Evolutionary conservation across 2,113 vertebrate genomes (phyloP).

Genomic region (Cacatua alba): DNA sequence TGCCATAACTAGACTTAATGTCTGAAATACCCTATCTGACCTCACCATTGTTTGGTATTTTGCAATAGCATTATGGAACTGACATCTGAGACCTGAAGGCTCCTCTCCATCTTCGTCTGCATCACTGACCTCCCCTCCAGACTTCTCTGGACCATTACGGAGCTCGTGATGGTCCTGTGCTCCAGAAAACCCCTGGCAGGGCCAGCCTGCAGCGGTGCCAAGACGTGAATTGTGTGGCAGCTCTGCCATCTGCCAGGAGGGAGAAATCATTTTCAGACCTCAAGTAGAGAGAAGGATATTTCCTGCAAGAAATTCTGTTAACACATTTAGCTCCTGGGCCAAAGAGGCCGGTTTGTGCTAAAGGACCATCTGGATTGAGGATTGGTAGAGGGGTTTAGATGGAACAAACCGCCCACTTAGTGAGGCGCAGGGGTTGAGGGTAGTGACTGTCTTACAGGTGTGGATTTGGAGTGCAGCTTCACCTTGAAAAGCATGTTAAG

Average conservation of each 20-base stretch:
- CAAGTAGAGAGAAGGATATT: neutral
- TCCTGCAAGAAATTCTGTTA: neutral
- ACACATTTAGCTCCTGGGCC: neutral
- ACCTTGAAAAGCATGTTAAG: neutral
- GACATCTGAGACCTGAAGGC: neutral
- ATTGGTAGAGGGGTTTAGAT: neutral
- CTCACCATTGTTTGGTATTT: neutral
- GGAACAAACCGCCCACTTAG: neutral
- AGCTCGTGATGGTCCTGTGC: neutral
- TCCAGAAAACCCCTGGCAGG: neutral
- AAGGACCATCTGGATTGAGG: neutral
- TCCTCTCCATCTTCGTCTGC: neutral
- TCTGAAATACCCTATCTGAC: neutral
- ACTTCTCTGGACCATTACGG: neutral
- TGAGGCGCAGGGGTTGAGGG: neutral
- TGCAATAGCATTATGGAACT: neutral
- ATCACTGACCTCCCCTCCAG: neutral
- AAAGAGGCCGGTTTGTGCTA: neutral
- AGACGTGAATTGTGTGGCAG: neutral
- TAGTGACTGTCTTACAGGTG: neutral
- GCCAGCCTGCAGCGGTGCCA: neutral
- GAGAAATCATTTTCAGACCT: neutral
- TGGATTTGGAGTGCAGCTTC: neutral
- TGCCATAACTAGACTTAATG: neutral
- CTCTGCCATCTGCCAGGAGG: constrained; percentile 8